Evolutionary conservation across 1,140 invertebrate genomes (phyloP).

Genomic region (Formica selysi): DNA sequence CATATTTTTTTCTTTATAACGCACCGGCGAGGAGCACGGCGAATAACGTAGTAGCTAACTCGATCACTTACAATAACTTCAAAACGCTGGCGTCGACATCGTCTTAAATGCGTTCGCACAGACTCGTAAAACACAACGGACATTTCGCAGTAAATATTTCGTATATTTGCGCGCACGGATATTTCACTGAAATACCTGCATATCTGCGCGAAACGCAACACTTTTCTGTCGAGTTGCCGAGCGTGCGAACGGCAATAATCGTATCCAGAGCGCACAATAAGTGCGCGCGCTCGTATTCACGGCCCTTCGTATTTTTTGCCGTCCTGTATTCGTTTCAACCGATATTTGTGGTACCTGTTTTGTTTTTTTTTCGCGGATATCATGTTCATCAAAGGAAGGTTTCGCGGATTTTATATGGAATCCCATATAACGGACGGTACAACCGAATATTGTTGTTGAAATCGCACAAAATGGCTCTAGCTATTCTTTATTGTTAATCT

Average conservation of each 20-base stretch:
- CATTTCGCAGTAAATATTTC: not conserved
- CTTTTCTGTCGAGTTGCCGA: not conserved
- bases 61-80: too few species aligned
- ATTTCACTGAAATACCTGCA: not conserved
- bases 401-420: slow-evolving; percentile 41
- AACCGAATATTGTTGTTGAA: slow-evolving; percentile 34
- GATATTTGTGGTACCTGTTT: slow-evolving; percentile 37
- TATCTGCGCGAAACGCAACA: slow-evolving; percentile 5
- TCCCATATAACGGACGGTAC: not conserved
- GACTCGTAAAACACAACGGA: slow-evolving; percentile 12
- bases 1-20: not conserved
- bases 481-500: slow-evolving; percentile 29
- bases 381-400: slow-evolving; percentile 44
- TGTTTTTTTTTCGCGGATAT: slow-evolving; percentile 30
- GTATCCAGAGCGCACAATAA: slow-evolving; percentile 49
- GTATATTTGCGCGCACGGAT: not conserved
- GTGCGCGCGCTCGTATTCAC: slow-evolving; percentile 20
- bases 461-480: slow-evolving; percentile 9
- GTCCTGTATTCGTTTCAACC: not conserved
- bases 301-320: slow-evolving; percentile 26
- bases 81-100: not conserved
- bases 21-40: not conserved
- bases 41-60: not conserved
- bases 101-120: slow-evolving; percentile 1
- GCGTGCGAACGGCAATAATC: slow-evolving; percentile 50